Evolutionary conservation across 2,888 invertebrate genomes (phyloP), one percentile per base, ranked within the genome.

Genomic region (Drosophila yooni): DNA sequence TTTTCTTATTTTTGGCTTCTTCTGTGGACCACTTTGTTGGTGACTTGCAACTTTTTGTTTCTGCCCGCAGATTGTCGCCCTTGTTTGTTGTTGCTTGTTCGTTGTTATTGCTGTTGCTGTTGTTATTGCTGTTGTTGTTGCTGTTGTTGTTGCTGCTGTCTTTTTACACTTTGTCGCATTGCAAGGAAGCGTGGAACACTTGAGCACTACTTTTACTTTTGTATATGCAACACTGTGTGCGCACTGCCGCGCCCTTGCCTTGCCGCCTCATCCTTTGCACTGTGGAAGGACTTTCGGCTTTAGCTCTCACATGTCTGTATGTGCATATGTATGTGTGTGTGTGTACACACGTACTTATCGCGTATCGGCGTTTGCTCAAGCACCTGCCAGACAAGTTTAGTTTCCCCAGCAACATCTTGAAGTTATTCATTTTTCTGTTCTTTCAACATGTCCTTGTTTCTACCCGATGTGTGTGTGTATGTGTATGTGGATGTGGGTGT

Each of bases 191-290:
- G 90, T 76, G 79, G 69, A 70, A 43, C 90, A 88, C 86, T 87
- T 77, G 83, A 90, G 72, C 76, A 83, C 79, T 86, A 87, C 86
- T 87, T 87, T 87, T 90, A 90, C 86, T 90, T 87, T 88, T 90
- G 86, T 90, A 70, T 83, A 85, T 73, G 83, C 86, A 88, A 89
- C 76, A 79, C 79, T 81, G 65, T 79, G 68, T 54, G 74, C 15
- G 27, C 33, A 25, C 33, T 21, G 59, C 63, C 63, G 61, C 74
- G 46, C 79, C 74, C 61, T 53, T 59, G 1, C 18, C 10, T 53
- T 59, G 1, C 18, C 10, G 25, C 15, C 38, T 38, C 34, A 33
- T 15, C 18, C 40, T n/a, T n/a, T 46, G n/a, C 21, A 60, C 57
- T 58, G 48, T 58, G 62, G 57, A 67, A 73, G 18, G 65, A 70